Evolutionary conservation across 2,113 vertebrate genomes (phyloP).

Genomic region (Vulpes vulpes): DNA sequence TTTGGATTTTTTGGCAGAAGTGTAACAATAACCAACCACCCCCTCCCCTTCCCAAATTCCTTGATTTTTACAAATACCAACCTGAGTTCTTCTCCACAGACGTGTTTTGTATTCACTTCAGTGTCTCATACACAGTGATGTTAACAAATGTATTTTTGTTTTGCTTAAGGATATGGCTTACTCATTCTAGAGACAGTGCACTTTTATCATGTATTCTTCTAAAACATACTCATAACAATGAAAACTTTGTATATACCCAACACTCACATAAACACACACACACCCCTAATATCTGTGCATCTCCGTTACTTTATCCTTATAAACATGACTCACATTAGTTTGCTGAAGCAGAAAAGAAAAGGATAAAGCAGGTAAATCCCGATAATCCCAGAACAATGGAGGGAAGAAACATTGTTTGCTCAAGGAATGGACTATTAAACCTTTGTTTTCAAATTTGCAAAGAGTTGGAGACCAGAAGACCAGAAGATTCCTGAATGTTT

Average conservation of each 20-base stretch:
- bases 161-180: slow-evolving; percentile 49
- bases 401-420: slow-evolving; percentile 27
- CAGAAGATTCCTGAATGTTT: not conserved
- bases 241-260: not conserved
- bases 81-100: slow-evolving; percentile 60
- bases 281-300: not conserved
- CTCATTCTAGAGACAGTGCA: slow-evolving; percentile 38
- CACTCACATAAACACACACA: not conserved
- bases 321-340: slow-evolving; percentile 7
- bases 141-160: slow-evolving; percentile 51
- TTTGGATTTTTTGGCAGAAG: slow-evolving; percentile 63
- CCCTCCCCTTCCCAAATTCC: not conserved
- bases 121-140: not conserved
- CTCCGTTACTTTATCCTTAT: slow-evolving; percentile 15
- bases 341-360: slow-evolving; percentile 28
- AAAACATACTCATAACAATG: slow-evolving; percentile 30
- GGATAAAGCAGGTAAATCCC: not conserved
- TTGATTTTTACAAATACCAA: slow-evolving; percentile 63
- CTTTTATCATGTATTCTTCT: not conserved
- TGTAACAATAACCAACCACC: not conserved
- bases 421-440: not conserved
- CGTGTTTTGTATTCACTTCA: slow-evolving; percentile 54
- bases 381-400: slow-evolving; percentile 19
- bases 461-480: not conserved
- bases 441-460: slow-evolving; percentile 22